phyloP scores from a whole-genome alignment of 1,140 invertebrate genomes.

The Chymomyza costata region DNA sequence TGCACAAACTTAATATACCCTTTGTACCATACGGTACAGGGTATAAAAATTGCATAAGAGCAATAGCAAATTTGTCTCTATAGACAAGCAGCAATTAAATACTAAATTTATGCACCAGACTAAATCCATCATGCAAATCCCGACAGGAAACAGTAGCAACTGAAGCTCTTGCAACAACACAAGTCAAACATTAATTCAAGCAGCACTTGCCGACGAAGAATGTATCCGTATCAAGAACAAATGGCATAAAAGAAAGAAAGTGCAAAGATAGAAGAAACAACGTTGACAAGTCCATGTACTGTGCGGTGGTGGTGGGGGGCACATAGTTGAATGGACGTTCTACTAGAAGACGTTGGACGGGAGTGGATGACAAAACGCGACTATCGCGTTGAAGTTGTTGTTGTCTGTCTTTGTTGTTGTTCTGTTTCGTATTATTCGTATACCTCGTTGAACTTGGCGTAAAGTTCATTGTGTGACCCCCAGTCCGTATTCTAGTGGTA shows the following conservation, averaged over 20 bases:
- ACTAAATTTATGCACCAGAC: conserved; percentile 13
- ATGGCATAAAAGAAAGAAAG: neutral
- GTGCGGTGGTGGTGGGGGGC: conserved; percentile 11
- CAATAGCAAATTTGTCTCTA: too few relatives aligned
- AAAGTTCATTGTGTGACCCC: conserved; percentile 53
- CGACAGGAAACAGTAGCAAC: conserved; percentile 32
- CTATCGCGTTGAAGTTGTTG: conserved; percentile 30
- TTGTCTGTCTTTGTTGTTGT: conserved; percentile 20
- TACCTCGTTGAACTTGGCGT: conserved; percentile 55
- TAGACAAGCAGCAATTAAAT: conserved; percentile 31
- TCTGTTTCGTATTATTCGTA: neutral
- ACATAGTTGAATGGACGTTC: conserved; percentile 54
- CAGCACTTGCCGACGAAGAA: conserved; percentile 17
- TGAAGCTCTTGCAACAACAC: conserved; percentile 5
- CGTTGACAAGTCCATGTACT: conserved; percentile 60
- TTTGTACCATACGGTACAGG: too few relatives aligned
- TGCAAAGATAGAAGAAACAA: conserved; percentile 28
- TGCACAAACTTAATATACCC: too few relatives aligned
- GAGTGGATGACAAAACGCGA: neutral
- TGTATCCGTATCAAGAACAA: conserved; percentile 2
- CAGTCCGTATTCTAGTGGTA: neutral
- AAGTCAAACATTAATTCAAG: conserved; percentile 43
- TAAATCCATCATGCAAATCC: conserved; percentile 6
- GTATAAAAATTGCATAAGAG: too few relatives aligned
- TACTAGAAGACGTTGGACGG: neutral